Base-by-base conservation (phyloP, 2,888 invertebrate genomes). In the Synanthedon vespiformis region DNA sequence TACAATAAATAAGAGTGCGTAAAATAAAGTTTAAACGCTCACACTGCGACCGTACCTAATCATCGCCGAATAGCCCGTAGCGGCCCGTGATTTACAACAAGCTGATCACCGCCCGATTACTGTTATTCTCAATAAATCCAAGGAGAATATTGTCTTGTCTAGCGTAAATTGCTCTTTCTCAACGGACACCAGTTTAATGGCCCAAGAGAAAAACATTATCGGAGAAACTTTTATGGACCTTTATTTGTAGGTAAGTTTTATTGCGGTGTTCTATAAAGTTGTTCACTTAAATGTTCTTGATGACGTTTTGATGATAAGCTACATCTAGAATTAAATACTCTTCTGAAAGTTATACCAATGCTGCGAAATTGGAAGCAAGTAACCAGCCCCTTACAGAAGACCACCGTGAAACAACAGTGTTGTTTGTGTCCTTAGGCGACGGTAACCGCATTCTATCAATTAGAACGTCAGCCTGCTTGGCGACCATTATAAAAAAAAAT, bases 121-220 rank as follows among this genome's bases (percentile, higher is more conserved):
- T 52, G 48, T 52, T 48, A 52, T 52, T 52, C 52, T 40, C 52
- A 48, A 52, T 52, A 52, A 52, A 52, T 52, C 40, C 48, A 13
- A 48, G 34, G 48, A 34, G 34, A 52, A 52, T 48, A 40, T 48
- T 52, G 48, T 48, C 27, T 48, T 48, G 52, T 52, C 52, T 44
- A 44, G 44, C 34, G 34, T 44, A 44, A 44, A 44, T 44, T 44
- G 44, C 44, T 44, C 44, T 44, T 44, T 44, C 13, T 13, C 6
- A 44, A 44, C 44, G 44, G 14, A 44, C 44, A 44, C 13, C 13
- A 44, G 44, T 44, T 44, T 44, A 44, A 44, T 44, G 44, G 44
- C n/a, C 44, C 11, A 12, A 14, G 44, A 14, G n/a, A 44, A 44
- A 34, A 34, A 34, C 44, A n/a, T 44, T 44, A 44, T 44, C 44